These are phyloP conservation scores for Molothrus aeneus DNA, from an alignment of 2,797 vertebrate genomes.

Conservation along the genomic window DNA sequence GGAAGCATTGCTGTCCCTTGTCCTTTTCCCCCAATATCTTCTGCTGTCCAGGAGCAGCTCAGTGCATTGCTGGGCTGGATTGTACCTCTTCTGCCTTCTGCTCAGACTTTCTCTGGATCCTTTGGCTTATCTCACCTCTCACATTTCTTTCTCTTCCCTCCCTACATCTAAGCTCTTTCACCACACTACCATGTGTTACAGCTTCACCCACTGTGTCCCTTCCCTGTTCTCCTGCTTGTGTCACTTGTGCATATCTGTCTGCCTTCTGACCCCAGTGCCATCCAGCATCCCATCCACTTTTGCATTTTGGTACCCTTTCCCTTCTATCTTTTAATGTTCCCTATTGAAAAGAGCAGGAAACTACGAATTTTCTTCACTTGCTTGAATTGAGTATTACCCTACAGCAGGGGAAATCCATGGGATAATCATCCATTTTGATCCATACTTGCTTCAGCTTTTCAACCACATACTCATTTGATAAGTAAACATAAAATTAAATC, in stretches of 20 bases:
- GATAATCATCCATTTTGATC: not conserved
- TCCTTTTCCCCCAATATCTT: rapidly evolving
- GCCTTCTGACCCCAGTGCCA: not conserved
- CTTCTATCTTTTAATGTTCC: not conserved
- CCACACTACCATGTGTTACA: not conserved
- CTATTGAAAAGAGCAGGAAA: not conserved
- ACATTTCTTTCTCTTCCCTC: not conserved
- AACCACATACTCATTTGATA: not conserved
- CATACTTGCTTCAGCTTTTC: not conserved
- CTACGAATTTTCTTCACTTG: not conserved
- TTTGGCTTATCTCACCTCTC: not conserved
- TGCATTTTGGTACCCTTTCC: not conserved
- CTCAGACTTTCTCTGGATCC: not conserved
- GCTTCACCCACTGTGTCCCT: not conserved
- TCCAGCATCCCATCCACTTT: not conserved
- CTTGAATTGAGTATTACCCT: not conserved
- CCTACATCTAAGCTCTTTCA: not conserved
- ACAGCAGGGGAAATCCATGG: not conserved
- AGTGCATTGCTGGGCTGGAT: not conserved
- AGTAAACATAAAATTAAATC: not conserved
- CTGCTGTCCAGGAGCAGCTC: not conserved
- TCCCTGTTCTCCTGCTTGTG: not conserved
- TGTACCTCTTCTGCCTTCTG: not conserved
- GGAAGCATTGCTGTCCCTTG: not conserved
- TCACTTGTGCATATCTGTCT: not conserved